Base-by-base conservation (phyloP, 2,797 vertebrate species). In the Myotis myotis region DNA sequence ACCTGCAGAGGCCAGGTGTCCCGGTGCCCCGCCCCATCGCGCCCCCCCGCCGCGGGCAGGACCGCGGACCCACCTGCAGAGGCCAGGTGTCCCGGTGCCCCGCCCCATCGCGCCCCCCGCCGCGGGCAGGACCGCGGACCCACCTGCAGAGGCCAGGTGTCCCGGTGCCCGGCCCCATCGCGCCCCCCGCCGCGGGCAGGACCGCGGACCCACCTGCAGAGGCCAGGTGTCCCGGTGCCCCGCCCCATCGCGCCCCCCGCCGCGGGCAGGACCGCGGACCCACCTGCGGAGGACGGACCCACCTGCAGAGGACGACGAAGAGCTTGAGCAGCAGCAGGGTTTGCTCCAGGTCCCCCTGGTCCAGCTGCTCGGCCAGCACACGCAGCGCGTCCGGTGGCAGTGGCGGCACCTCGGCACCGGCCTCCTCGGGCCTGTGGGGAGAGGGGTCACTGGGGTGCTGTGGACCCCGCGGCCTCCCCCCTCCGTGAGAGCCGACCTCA, bases 261-360 rank as follows among this genome's bases (percentile, higher is more conserved):
- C 36, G 36, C 36, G 36, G 36, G 36, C 36, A 36, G 36, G 36
- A 36, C 36, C 36, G 36, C 36, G 36, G 36, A 36, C 36, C 36
- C 36, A 36, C 36, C 99, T 99, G 99, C 99, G n/a, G n/a, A n/a
- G n/a, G n/a, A n/a, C n/a, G n/a, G n/a, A n/a, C n/a, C n/a, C n/a
- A n/a, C n/a, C 36, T 36, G 36, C 36, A 99, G 97, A 99, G 98
- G 51, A 98, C 89, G 94, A 99, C 99, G 98, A 99, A 99, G 98
- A 99, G 99, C 98, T 99, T 99, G 97, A 99, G 99, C 86, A 99
- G 98, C 93, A 99, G 98, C 84, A 99, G 98, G 1, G 99, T 98
- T 3, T 99, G 99, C 62, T 98, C 98, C 15, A 98, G 97, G 97
- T 97, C 98, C 64, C 95, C 93, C 38, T 95, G 97, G 0, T 98